Evolutionary conservation across 2,888 invertebrate species (phyloP).

Genomic region (Drepana falcataria): DNA sequence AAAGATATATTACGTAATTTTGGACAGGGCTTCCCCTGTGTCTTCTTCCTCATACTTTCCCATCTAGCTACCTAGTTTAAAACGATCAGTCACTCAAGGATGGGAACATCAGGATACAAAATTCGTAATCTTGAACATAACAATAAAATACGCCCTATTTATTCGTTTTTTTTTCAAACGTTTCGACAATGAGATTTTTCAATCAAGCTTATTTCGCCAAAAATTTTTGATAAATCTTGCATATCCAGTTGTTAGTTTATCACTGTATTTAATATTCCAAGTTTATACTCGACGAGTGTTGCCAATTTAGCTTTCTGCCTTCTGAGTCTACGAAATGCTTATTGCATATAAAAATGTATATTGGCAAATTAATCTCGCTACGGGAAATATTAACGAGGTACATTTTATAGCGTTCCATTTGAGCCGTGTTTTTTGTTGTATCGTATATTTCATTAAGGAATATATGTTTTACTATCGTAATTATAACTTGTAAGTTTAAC

Average conservation of each 20-base stretch:
- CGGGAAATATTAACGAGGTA: slow-evolving; percentile 4
- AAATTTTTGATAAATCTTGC: background rate
- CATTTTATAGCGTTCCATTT: background rate
- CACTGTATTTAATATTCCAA: slow-evolving; percentile 21
- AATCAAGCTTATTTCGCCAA: background rate
- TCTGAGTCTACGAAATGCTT: slow-evolving; percentile 15
- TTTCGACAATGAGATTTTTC: too few species aligned
- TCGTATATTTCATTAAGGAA: background rate
- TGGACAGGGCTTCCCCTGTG: too few species aligned
- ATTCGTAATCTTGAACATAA: too few species aligned
- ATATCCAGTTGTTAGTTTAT: slow-evolving; percentile 21
- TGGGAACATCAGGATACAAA: too few species aligned
- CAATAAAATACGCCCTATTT: too few species aligned
- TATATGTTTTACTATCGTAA: background rate
- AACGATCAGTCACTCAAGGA: too few species aligned
- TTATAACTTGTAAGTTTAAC: background rate
- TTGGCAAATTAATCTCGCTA: slow-evolving; percentile 16
- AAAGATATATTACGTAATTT: too few species aligned
- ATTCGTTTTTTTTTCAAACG: too few species aligned
- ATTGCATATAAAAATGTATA: slow-evolving; percentile 17
- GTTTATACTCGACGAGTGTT: slow-evolving; percentile 31
- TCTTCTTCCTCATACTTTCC: too few species aligned
- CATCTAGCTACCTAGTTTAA: too few species aligned
- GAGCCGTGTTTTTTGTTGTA: background rate
- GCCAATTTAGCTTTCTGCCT: slow-evolving; percentile 30